Evolutionary conservation across 1,140 invertebrate species (phyloP).

Genomic region (Sinonovacula constricta): DNA sequence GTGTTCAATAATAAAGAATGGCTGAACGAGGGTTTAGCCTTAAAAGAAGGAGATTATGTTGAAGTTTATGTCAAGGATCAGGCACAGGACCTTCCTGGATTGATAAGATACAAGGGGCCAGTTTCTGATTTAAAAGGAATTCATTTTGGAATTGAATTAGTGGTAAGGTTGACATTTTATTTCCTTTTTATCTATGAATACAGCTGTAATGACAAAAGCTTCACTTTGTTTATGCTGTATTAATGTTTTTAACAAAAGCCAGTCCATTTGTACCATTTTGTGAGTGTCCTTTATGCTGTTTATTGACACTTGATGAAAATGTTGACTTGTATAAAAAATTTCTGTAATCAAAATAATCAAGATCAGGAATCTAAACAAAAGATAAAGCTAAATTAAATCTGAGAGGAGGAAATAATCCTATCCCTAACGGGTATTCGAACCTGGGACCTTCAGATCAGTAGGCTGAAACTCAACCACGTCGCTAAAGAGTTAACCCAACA

Average conservation of each 20-base stretch:
- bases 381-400: too few species aligned
- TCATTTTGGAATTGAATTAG: slow-evolving; percentile 71
- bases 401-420: too few species aligned
- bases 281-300: neutral
- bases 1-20: slow-evolving; percentile 69
- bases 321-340: too few species aligned
- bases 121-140: slow-evolving; percentile 67
- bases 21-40: slow-evolving; percentile 63
- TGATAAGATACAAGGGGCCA: slow-evolving; percentile 65
- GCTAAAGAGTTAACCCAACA: too few species aligned
- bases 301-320: neutral
- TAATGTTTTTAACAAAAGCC: neutral
- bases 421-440: too few species aligned
- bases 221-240: neutral
- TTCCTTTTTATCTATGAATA: neutral
- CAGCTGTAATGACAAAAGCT: neutral
- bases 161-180: slow-evolving; percentile 52
- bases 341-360: too few species aligned
- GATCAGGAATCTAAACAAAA: too few species aligned
- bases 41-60: slow-evolving; percentile 64
- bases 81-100: slow-evolving; percentile 61
- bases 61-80: slow-evolving; percentile 69
- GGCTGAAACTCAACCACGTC: too few species aligned
- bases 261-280: neutral
- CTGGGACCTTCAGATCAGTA: too few species aligned